These are phyloP conservation scores for Synaphobranchus kaupii DNA, from an alignment of 2,797 vertebrate species.

Conservation along the genomic window DNA sequence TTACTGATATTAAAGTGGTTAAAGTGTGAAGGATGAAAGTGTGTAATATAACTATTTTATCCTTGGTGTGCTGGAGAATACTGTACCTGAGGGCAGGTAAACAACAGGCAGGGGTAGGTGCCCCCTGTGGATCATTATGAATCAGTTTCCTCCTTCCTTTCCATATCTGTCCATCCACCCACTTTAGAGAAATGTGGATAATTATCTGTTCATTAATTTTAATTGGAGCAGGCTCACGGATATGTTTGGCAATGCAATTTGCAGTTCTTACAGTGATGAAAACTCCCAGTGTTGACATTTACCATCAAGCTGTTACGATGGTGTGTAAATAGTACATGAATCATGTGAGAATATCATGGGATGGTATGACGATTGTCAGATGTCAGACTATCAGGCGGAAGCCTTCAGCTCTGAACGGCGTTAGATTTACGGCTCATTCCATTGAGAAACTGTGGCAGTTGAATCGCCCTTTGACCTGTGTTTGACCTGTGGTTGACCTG, in stretches of 20 bases:
- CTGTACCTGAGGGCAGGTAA: too few relatives aligned
- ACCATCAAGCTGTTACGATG: neutral
- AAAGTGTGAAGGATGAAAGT: too few relatives aligned
- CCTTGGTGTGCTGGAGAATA: too few relatives aligned
- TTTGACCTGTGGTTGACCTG: too few relatives aligned
- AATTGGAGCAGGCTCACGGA: neutral
- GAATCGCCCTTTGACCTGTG: neutral
- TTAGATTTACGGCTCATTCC: neutral
- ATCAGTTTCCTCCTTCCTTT: neutral
- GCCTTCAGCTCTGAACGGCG: neutral
- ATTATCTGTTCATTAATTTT: neutral
- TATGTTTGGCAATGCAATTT: slow-evolving; percentile 4
- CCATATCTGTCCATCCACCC: neutral
- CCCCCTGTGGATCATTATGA: neutral
- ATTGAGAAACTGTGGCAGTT: neutral
- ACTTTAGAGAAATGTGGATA: neutral
- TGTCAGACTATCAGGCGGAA: neutral
- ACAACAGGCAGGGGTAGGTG: neutral
- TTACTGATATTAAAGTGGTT: too few relatives aligned
- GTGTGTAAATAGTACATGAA: neutral
- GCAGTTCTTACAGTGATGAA: neutral
- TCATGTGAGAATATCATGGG: neutral
- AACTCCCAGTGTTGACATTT: neutral
- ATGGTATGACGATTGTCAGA: neutral
- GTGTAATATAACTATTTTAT: too few relatives aligned